Evolutionary conservation across 2,797 vertebrate genomes (phyloP).

Genomic region (Sylvilagus floridanus): DNA sequence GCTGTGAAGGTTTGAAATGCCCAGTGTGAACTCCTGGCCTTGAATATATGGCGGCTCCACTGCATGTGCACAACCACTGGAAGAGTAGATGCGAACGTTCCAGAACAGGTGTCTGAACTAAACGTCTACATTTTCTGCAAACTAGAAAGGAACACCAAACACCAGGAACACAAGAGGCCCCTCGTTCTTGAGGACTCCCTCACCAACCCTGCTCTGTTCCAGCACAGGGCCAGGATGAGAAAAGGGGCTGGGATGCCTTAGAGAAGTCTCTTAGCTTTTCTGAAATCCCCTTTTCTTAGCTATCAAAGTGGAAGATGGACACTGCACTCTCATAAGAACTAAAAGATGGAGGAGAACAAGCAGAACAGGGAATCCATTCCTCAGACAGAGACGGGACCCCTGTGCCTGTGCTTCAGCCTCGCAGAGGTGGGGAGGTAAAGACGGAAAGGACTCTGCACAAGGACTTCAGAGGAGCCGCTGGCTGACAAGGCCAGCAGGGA

Average conservation of each 20-base stretch:
- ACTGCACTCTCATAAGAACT: neutral
- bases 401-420: neutral
- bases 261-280: neutral
- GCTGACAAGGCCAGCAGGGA: neutral
- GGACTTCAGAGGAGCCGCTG: neutral
- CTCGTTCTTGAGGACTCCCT: neutral
- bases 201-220: neutral
- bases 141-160: neutral
- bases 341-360: neutral
- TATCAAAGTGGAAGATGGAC: neutral
- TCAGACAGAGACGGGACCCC: neutral
- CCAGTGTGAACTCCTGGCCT: neutral
- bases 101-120: constrained; percentile 31
- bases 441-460: neutral
- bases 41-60: neutral
- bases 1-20: neutral
- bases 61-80: neutral
- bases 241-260: neutral
- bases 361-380: neutral
- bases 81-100: constrained; percentile 54
- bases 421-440: neutral
- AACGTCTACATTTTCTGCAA: neutral
- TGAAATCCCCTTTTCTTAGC: neutral
- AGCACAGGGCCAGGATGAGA: neutral
- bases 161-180: neutral